A percentile compares a stretch with the other conserved stretches of the same genome.
These are phyloP conservation scores for Apteryx owenii DNA, from an alignment of 2,113 vertebrate genomes.

Conservation along the genomic window DNA sequence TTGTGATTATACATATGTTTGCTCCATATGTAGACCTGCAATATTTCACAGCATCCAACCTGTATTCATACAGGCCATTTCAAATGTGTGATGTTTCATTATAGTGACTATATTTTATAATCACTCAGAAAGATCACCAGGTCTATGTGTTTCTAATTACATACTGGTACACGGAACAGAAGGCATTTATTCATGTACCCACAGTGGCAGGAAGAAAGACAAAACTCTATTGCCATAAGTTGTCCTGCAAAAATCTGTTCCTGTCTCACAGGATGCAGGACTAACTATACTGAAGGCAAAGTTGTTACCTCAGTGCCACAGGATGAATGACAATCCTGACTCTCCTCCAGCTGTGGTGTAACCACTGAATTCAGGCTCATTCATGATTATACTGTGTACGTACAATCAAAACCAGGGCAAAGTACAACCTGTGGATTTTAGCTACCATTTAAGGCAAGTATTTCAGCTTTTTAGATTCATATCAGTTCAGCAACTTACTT, in stretches of 20 bases:
- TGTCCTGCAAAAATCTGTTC: neutral
- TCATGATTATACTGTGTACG: neutral
- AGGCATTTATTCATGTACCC: neutral
- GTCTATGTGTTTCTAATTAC: neutral
- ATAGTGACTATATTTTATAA: neutral
- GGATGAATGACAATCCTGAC: neutral
- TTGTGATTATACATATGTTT: neutral
- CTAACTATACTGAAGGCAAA: neutral
- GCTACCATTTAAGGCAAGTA: neutral
- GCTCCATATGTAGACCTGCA: neutral
- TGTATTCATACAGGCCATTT: neutral
- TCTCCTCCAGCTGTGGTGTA: neutral
- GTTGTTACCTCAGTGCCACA: neutral
- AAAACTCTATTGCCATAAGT: neutral
- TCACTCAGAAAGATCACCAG: neutral
- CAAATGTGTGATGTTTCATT: neutral
- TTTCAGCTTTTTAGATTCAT: neutral
- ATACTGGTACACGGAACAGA: neutral
- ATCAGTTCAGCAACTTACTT: neutral
- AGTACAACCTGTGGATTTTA: neutral
- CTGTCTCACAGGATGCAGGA: neutral
- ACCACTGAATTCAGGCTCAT: neutral
- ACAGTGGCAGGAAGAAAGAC: neutral
- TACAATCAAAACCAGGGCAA: neutral
- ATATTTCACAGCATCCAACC: neutral